Percentiles rank a stretch among this genome's conserved stretches.
phyloP scores from a whole-genome alignment of 2,888 invertebrate genomes.

The Teinopalpus imperialis region DNA sequence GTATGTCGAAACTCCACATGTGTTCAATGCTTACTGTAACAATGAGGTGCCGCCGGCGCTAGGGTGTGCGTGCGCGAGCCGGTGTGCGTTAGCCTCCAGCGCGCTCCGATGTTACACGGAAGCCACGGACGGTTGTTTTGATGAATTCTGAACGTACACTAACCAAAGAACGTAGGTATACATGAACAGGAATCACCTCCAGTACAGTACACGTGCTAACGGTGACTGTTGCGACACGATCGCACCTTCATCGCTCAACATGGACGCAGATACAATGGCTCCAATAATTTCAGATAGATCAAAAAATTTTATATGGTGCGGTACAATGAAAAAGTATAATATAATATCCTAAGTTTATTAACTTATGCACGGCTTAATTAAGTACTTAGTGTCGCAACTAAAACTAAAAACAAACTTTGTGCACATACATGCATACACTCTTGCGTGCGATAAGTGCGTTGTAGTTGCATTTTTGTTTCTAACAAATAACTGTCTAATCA shows the following conservation, averaged over 20 bases:
- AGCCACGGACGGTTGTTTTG: conserved; percentile 41
- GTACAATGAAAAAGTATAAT: no score
- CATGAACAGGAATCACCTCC: conserved; percentile 23
- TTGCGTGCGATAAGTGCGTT: conserved; percentile 30
- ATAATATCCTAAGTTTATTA: no score
- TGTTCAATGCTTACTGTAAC: conserved; percentile 54
- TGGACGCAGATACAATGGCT: no score
- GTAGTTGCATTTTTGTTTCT: conserved; percentile 40
- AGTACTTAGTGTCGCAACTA: no score
- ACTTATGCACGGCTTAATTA: no score
- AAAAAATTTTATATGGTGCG: no score
- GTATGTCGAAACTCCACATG: conserved; percentile 64
- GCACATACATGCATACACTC: no score
- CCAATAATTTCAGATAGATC: no score
- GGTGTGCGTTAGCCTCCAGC: conserved; percentile 28
- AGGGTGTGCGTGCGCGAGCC: conserved; percentile 37
- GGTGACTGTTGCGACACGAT: background rate
- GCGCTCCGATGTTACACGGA: conserved; percentile 35
- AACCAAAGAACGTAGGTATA: conserved; percentile 32
- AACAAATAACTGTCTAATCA: conserved; percentile 46
- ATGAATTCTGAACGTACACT: conserved; percentile 41
- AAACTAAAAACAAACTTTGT: no score
- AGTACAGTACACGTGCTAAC: conserved; percentile 6
- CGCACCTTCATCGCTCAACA: no score
- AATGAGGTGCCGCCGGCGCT: conserved; percentile 45